Evolutionary conservation across 2,113 vertebrate genomes (phyloP).

Genomic region (Pogonocichla stellata): DNA sequence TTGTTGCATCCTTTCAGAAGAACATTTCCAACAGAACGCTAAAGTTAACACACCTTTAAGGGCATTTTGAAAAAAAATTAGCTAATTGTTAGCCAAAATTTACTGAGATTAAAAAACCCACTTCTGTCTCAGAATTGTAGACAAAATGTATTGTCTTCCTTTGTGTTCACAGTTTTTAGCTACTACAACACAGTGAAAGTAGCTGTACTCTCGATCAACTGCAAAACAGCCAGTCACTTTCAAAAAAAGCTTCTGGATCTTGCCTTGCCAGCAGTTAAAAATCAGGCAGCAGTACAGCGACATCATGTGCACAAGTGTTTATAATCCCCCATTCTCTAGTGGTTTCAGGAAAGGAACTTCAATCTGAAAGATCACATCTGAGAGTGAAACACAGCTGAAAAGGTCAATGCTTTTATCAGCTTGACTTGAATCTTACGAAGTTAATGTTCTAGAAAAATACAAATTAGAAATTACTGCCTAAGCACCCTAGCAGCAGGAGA

Average conservation of each 20-base stretch:
- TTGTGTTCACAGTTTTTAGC: neutral
- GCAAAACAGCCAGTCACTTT: neutral
- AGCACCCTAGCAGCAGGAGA: neutral
- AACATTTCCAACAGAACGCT: neutral
- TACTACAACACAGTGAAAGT: neutral
- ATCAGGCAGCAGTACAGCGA: neutral
- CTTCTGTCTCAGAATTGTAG: neutral
- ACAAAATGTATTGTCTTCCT: neutral
- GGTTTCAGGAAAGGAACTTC: neutral
- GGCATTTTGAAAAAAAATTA: neutral
- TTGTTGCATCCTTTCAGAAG: neutral
- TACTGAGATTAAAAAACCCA: neutral
- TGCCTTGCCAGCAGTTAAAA: neutral
- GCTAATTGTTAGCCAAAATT: neutral
- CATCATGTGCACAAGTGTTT: neutral
- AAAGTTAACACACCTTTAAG: neutral
- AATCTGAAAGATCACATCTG: neutral
- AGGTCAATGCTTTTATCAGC: neutral
- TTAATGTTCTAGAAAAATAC: neutral
- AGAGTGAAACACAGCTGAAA: neutral
- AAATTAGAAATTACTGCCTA: conserved; percentile 24
- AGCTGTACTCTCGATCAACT: neutral
- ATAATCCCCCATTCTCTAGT: neutral
- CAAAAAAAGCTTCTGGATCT: neutral
- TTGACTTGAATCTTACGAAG: neutral